Evolutionary conservation across 2,888 invertebrate genomes (phyloP).

Genomic region (Schizotus pectinicornis): DNA sequence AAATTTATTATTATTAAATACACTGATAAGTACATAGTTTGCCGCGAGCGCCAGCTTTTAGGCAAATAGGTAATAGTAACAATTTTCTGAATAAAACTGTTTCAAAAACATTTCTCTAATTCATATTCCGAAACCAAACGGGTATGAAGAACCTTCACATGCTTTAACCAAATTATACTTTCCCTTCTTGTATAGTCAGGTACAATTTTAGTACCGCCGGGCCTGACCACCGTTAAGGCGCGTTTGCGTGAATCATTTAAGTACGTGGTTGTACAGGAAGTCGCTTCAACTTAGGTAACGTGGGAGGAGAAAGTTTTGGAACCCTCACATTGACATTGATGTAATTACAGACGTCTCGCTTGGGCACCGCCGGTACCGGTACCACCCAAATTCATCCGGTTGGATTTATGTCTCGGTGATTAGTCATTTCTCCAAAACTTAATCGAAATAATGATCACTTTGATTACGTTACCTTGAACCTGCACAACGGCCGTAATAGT

Average conservation of each 20-base stretch:
- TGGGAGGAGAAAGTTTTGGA: constrained; percentile 22
- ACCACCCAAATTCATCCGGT: neutral
- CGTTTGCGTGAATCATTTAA: neutral
- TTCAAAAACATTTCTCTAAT: no score
- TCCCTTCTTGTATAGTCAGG: no score
- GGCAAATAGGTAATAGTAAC: no score
- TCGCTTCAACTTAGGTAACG: constrained; percentile 6
- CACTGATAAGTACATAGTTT: no score
- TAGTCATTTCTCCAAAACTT: constrained; percentile 9
- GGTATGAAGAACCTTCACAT: no score
- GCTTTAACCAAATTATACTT: no score
- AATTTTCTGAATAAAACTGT: no score
- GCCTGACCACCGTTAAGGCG: neutral
- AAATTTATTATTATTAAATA: constrained; percentile 5
- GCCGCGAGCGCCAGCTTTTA: no score
- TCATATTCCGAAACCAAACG: no score
- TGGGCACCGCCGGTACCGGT: constrained; percentile 2
- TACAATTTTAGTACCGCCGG: no score
- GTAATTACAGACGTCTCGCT: constrained; percentile 17
- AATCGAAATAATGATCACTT: neutral
- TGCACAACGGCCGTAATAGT: no score
- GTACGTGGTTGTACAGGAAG: neutral
- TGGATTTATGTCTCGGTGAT: constrained; percentile 2
- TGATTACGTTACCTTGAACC: no score
- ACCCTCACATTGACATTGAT: constrained; percentile 18